These are phyloP conservation scores for Sternotherus odoratus DNA, from an alignment of 2,797 vertebrate genomes.

Conservation along the genomic window DNA sequence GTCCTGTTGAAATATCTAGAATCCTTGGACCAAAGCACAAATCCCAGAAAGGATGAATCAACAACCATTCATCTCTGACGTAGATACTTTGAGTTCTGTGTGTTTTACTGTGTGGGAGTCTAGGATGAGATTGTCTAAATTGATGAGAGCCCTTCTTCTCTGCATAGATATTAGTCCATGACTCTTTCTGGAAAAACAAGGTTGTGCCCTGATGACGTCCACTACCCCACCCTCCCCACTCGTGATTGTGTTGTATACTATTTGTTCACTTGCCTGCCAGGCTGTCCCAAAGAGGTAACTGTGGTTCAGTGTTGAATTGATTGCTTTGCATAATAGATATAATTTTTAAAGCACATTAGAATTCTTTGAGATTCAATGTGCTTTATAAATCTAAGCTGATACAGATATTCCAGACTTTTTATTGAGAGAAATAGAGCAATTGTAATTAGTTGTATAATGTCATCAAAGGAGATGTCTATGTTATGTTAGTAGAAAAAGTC, in stretches of 20 bases:
- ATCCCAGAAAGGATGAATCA: background rate
- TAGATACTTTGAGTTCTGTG: background rate
- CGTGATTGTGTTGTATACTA: background rate
- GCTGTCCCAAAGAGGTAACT: background rate
- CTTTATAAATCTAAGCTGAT: background rate
- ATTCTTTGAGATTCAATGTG: slow-evolving; percentile 4
- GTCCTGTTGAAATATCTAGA: background rate
- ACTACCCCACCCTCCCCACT: background rate
- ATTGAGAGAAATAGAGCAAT: slow-evolving; percentile 7
- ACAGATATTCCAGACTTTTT: background rate
- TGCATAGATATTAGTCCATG: background rate
- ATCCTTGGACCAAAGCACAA: background rate
- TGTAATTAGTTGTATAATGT: slow-evolving; percentile 20
- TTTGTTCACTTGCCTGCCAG: background rate
- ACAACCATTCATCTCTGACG: background rate
- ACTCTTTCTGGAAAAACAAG: background rate
- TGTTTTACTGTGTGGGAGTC: background rate
- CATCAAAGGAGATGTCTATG: slow-evolving; percentile 11
- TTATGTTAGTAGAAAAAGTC: slow-evolving; percentile 18
- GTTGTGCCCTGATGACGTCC: background rate
- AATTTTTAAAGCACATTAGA: slow-evolving; percentile 9
- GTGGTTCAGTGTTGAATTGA: background rate
- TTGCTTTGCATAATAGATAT: background rate
- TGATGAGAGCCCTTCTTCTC: background rate
- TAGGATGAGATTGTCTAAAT: background rate